phyloP scores from a whole-genome alignment of 2,113 vertebrate species.

The Psittacara wagleri region DNA sequence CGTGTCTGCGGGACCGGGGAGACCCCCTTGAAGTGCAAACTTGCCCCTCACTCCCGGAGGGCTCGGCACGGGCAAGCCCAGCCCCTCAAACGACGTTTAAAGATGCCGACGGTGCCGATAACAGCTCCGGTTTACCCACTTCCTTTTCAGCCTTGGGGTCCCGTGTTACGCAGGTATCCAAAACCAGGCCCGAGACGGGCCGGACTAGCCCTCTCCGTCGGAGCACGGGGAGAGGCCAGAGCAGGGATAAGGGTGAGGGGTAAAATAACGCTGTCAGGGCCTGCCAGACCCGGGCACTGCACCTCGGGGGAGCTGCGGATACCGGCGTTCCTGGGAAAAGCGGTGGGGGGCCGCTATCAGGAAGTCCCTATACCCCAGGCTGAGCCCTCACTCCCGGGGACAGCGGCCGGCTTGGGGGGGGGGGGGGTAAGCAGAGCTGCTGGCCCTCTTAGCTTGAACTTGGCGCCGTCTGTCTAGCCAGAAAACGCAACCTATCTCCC shows the following conservation, averaged over 20 bases:
- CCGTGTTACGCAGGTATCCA: background rate
- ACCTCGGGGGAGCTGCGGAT: background rate
- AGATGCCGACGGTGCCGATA: background rate
- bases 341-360: background rate
- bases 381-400: background rate
- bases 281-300: background rate
- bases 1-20: slow-evolving; percentile 5
- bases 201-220: too few relatives aligned
- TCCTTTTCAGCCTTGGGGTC: background rate
- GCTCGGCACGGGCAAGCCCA: background rate
- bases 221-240: background rate
- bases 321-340: background rate
- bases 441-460: slow-evolving; percentile 32
- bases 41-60: background rate
- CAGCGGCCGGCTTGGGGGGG: background rate
- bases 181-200: background rate
- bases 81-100: background rate
- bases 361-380: background rate
- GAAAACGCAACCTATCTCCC: background rate
- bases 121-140: rapidly evolving
- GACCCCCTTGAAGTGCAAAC: slow-evolving; percentile 62
- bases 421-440: background rate
- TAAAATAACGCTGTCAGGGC: rapidly evolving
- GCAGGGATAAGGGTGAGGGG: background rate
- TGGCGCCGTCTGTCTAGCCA: slow-evolving; percentile 46